phyloP scores from a whole-genome alignment of 2,888 invertebrate genomes.

The Busseola fusca region DNA sequence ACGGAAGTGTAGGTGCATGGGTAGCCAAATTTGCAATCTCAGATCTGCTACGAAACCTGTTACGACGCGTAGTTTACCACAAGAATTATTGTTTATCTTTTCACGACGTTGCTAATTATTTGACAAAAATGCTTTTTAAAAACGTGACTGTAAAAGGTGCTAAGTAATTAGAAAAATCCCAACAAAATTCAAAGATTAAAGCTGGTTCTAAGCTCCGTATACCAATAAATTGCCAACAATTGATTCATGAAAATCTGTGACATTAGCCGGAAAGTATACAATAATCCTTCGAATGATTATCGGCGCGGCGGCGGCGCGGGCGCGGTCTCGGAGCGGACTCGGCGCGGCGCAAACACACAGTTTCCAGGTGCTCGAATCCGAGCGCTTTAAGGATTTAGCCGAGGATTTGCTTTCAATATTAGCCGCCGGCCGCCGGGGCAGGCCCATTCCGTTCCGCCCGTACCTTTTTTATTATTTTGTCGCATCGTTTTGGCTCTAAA shows the following conservation, averaged over 20 bases:
- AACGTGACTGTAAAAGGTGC: conserved; percentile 7
- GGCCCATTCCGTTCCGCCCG: conserved; percentile 82
- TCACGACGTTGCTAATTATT: background rate
- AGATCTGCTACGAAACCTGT: background rate
- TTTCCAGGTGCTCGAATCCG: conserved; percentile 88
- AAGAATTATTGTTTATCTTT: background rate
- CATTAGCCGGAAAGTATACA: conserved; percentile 86
- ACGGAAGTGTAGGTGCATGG: conserved; percentile 1
- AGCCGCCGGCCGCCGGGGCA: conserved; percentile 84
- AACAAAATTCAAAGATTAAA: conserved; percentile 71
- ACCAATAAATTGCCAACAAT: conserved; percentile 76
- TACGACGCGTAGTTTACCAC: background rate
- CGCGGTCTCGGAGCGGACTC: conserved; percentile 65
- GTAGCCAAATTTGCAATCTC: background rate
- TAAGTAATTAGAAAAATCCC: conserved; percentile 63
- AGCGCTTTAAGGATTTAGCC: conserved; percentile 89
- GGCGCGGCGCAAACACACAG: conserved; percentile 81
- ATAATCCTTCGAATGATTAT: conserved; percentile 88
- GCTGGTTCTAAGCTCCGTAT: conserved; percentile 65
- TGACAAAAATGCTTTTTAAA: background rate
- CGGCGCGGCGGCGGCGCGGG: conserved; percentile 66
- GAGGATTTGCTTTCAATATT: conserved; percentile 90
- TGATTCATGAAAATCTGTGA: conserved; percentile 80
- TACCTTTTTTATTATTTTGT: conserved; percentile 89
- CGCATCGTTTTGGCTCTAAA: conserved; percentile 89